phyloP scores from a whole-genome alignment of 2,113 vertebrate species.

The Onychostruthus taczanowskii region DNA sequence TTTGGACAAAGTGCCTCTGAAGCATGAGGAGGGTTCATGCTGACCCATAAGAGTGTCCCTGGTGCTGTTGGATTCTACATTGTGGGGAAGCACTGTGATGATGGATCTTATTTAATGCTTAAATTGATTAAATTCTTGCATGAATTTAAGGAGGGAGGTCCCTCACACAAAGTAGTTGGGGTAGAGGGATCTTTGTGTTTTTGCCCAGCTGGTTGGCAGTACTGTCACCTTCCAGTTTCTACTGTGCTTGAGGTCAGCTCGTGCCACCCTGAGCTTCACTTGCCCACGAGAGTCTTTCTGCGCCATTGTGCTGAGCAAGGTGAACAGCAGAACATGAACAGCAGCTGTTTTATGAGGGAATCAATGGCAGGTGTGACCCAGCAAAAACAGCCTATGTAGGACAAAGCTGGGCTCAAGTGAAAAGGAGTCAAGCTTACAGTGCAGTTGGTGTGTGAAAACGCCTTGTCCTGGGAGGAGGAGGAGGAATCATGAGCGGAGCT shows the following conservation, averaged over 20 bases:
- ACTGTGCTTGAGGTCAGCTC: rapidly evolving
- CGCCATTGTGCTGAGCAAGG: background rate
- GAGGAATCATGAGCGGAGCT: background rate
- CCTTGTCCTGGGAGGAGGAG: background rate
- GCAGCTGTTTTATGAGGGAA: constrained; percentile 45
- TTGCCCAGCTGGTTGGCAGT: background rate
- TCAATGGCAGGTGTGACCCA: constrained; percentile 62
- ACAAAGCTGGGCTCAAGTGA: constrained; percentile 38
- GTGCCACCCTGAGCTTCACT: background rate
- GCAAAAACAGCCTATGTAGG: constrained; percentile 41
- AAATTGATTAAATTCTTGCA: background rate
- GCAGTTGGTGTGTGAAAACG: background rate
- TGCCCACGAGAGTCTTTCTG: background rate
- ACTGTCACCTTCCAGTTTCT: background rate
- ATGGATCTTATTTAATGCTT: background rate
- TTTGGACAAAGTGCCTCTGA: background rate
- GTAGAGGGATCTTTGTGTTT: background rate
- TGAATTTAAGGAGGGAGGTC: background rate
- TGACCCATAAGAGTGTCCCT: background rate
- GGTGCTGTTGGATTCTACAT: background rate
- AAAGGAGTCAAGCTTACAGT: background rate
- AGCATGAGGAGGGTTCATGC: rapidly evolving
- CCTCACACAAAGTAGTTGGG: background rate
- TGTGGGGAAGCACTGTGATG: background rate
- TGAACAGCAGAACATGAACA: background rate